Evolutionary conservation across 2,113 vertebrate genomes (phyloP), one percentile per base, ranked within the genome.

Genomic region (Nanorana parkeri): DNA sequence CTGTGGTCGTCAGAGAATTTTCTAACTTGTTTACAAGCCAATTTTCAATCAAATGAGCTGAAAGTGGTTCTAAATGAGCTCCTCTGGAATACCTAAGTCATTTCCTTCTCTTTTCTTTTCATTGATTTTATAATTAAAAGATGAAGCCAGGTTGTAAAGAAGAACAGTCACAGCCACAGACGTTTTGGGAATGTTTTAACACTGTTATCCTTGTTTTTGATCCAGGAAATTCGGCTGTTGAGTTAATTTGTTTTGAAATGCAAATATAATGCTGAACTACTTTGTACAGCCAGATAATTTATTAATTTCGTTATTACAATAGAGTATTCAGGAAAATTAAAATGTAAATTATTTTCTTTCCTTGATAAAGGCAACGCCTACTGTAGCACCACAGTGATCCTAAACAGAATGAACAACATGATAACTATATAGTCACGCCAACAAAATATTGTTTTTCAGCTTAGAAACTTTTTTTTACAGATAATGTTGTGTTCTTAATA

Each of bases 201-300:
- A 41, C n/a, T 47, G 32, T 60, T 56, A 80, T 80, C 78, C 66
- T 68, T 68, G 52, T 58, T 56, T 58, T 17, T 61, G 55, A 80
- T 80, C 66, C 66, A 47, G 66, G 15, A 80, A 80, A 61, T 19
- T 61, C 55, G 61, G 55, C 67, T 67, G 56, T 69, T 69, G 52
- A 69, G 78, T 69, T 80, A 69, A 80, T 68, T 69, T 80, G 66
- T 80, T 80, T 80, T 80, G 67, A 80, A 80, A 80, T 80, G 78
- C 78, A 80, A 80, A 80, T 79, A 80, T 51, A 80, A 69, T 80
- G 47, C 78, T 60, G 66, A 61, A 68, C 71, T 68, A 69, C 78
- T 69, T 80, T 61, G 28, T 13, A 29, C 78, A 58, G 52, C 66
- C n/a, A 80, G 78, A 80, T 80, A 80, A 79, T 69, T 79, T 69